Base-by-base conservation (phyloP, 2,888 invertebrate species). In the Agrotis puta region DNA sequence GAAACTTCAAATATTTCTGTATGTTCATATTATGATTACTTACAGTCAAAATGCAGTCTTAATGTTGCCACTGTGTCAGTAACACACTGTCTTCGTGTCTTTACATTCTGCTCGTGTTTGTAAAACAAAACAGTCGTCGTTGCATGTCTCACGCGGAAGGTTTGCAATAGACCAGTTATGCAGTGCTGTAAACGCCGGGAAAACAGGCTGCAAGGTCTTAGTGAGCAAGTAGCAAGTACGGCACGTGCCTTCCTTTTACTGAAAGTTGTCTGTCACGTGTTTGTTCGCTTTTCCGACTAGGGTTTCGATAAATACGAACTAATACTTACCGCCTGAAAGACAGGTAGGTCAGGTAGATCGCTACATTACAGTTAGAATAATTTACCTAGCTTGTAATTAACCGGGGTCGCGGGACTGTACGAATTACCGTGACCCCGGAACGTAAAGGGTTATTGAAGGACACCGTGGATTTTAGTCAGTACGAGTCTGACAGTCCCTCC, bases 171-270 rank as follows among this genome's bases (percentile, higher is more conserved):
- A 72, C 80, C 72, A 80, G 75, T 79, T 66, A 70, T 77, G 68
- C 72, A 59, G 80, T 77, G 71, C 81, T 81, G 84, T 82, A 88
- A 85, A 84, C 79, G 85, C 73, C 79, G 83, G 89, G 86, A 91
- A 91, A 89, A 85, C 78, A 73, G 77, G 74, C 74, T 67, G 79
- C 84, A 91, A 88, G 90, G 87, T 81, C 82, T 70, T 20, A 50
- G 56, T 70, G 33, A 48, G 39, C 39, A 16, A 59, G 57, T 70
- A 45, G 22, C 27, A 20, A 57, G 61, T 64, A 43, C 14, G 16
- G 22, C 82, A 59, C 65, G 63, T 78, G 71, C 11, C 71, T 77
- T 64, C 57, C 57, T 70, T 59, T 64, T 50, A 43, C 57, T 78
- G 66, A 67, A 79, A 67, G 53, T 54, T 27, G n/a, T 18, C 9